phyloP scores from a whole-genome alignment of 2,113 vertebrate genomes.

The Heterochromis multidens region DNA sequence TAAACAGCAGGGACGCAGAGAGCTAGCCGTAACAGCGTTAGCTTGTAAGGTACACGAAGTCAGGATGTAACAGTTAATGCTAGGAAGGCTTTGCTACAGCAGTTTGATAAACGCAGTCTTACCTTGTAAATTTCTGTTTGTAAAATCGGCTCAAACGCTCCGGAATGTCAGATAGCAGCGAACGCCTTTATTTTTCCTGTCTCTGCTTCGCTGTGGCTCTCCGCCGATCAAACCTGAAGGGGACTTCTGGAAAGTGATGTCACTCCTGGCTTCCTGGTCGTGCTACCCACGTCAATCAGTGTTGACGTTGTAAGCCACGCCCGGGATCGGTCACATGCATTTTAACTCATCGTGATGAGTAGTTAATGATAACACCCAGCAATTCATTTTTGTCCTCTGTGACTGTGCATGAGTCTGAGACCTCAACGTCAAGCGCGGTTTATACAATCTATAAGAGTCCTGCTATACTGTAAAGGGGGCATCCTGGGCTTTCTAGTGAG shows the following conservation, averaged over 20 bases:
- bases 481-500: not conserved
- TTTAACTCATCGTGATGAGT: not conserved
- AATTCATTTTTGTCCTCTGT: not conserved
- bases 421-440: not conserved
- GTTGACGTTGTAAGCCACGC: slow-evolving; percentile 33
- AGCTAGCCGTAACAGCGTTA: slow-evolving; percentile 42
- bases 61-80: not conserved
- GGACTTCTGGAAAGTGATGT: slow-evolving; percentile 69
- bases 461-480: not conserved
- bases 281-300: slow-evolving; percentile 11
- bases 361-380: not conserved
- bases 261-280: slow-evolving; percentile 54
- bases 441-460: not conserved
- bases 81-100: not conserved
- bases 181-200: not conserved
- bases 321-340: slow-evolving; percentile 33
- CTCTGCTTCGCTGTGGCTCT: not conserved
- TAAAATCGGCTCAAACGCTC: not conserved
- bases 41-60: slow-evolving; percentile 17
- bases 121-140: slow-evolving; percentile 18
- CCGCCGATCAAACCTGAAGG: slow-evolving; percentile 15
- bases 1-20: slow-evolving; percentile 4
- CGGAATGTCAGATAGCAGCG: not conserved
- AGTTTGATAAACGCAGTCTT: not conserved
- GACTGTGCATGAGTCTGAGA: not conserved